Base-by-base conservation (phyloP, 2,797 vertebrate genomes). In the Hippopotamyrus pictus region DNA sequence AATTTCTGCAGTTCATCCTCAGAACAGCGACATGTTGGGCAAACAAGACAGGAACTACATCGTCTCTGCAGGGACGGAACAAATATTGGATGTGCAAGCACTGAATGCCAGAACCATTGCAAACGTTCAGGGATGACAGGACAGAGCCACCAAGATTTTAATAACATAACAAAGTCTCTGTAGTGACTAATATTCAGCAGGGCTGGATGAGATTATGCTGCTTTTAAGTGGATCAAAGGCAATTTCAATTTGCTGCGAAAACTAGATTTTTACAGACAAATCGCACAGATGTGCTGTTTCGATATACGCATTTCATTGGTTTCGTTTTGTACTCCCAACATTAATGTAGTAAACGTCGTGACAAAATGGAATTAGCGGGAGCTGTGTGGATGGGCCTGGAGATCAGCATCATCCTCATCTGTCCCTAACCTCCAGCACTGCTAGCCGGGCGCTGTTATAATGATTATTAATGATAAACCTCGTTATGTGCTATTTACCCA, bases 151-250 rank as follows among this genome's bases (percentile, higher is more conserved):
- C 14, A 22, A 29, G 6, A n/a, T 25, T 86, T 86, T 53, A 86
- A 86, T 53, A 59, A 46, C 33, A 41, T 54, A 62, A 44, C 54
- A 37, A 25, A 6, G 22, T 25, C 5, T 86, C 51, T 59, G 33
- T 59, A 87, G 19, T 65, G 86, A 62, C 33, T 88, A 46, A 48
- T 11, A 19, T 44, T 57, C 86, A 5, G n/a, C 86, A 88, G 53
- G 65, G 37, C 41, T 65, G 86, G 41, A 62, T 29, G 37, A 88
- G 86, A 65, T 88, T 88, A 88, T 11, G 11, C 41, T 17, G 86
- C 19, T 87, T n/a, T 22, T 59, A 87, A 37, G 86, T 88, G 41
- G 57, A 65, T 88, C 86, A 88, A 88, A 88, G 86, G 86, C 9
- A 65, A 57, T 65, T 62, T 62, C 57, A 62, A 33, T 48, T 59